phyloP scores from a whole-genome alignment of 2,797 vertebrate genomes.

The Enteromius treurensis region DNA sequence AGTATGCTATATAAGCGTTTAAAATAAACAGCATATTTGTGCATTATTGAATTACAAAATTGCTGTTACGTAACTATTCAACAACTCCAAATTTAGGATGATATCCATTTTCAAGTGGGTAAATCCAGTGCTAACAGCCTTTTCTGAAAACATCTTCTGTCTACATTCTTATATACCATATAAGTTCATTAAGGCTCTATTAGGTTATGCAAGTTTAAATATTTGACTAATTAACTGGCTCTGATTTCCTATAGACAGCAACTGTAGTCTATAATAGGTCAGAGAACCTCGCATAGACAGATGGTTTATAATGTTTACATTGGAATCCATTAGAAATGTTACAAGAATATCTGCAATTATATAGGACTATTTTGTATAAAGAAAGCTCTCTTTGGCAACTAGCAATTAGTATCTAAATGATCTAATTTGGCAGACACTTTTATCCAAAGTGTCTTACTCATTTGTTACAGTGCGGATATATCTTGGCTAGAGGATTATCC shows the following conservation, averaged over 20 bases:
- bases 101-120: constrained; percentile 29
- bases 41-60: constrained; percentile 16
- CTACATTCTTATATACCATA: neutral
- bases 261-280: neutral
- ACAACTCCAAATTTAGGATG: constrained; percentile 29
- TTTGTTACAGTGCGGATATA: neutral
- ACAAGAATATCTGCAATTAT: constrained; percentile 16
- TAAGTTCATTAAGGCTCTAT: neutral
- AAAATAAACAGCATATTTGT: constrained; percentile 26
- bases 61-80: constrained; percentile 16
- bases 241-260: neutral
- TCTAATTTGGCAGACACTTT: constrained; percentile 9
- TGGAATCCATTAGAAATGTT: neutral
- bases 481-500: neutral
- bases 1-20: neutral
- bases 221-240: neutral
- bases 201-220: neutral
- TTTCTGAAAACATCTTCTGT: constrained; percentile 9
- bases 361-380: neutral
- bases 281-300: neutral
- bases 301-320: constrained; percentile 30
- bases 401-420: neutral
- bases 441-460: neutral
- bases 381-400: neutral
- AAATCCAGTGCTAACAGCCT: neutral